A percentile compares a stretch with the other conserved stretches of the same genome.
phyloP scores from a whole-genome alignment of 2,888 invertebrate genomes.

The Ganaspis brasiliensis region DNA sequence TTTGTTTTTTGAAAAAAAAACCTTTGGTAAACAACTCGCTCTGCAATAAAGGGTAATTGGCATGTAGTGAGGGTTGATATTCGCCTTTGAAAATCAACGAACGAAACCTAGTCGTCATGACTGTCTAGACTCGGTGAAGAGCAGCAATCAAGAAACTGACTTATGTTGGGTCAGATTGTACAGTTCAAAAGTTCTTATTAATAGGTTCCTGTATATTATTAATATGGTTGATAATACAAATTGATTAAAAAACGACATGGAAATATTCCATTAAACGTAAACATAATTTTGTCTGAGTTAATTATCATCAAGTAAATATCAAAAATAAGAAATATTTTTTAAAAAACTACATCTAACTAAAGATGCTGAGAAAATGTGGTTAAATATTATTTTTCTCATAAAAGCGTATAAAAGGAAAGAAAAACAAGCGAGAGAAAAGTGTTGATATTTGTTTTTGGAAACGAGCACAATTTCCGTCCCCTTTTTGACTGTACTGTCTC shows the following conservation, averaged over 20 bases:
- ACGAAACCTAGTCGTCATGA: slow-evolving; percentile 17
- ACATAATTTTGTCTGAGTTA: too few relatives aligned
- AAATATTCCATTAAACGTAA: too few relatives aligned
- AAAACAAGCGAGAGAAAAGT: neutral
- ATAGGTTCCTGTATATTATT: neutral
- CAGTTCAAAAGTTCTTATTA: neutral
- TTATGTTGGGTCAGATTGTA: neutral
- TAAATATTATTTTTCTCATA: too few relatives aligned
- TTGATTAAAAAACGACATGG: too few relatives aligned
- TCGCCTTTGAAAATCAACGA: slow-evolving; percentile 30
- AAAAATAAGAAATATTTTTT: too few relatives aligned
- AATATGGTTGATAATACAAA: too few relatives aligned
- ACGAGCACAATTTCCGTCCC: slow-evolving; percentile 7
- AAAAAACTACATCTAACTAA: too few relatives aligned
- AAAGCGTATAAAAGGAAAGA: neutral
- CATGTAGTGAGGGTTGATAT: neutral
- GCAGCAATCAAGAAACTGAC: slow-evolving; percentile 10
- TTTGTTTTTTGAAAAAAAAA: neutral
- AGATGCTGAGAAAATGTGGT: too few relatives aligned
- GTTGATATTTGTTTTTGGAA: slow-evolving; percentile 21
- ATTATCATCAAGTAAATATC: too few relatives aligned
- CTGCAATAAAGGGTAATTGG: slow-evolving; percentile 4
- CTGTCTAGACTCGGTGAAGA: slow-evolving; percentile 20
- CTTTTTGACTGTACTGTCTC: slow-evolving; percentile 32
- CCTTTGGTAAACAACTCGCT: neutral